Base-by-base conservation (phyloP, 2,797 vertebrate genomes). In the Pangasius djambal region DNA sequence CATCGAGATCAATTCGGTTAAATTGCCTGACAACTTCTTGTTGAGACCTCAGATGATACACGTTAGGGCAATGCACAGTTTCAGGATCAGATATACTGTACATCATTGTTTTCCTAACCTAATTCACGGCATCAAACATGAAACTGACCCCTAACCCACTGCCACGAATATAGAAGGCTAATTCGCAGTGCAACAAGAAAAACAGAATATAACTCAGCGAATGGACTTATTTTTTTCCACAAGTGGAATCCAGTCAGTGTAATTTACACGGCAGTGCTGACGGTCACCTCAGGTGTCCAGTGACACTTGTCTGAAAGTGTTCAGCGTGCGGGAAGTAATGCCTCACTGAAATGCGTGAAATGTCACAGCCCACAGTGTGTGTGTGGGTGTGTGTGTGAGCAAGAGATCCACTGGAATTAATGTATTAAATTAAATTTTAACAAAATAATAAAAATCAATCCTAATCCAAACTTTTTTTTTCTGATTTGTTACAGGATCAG, bases 261-360 rank as follows among this genome's bases (percentile, higher is more conserved):
- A 90, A 91, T 86, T 90, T 86, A 79, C 72, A 89, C 48, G 37
- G 79, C 22, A 74, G 75, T 90, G 61, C 81, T 82, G 90, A 91
- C 22, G 67, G 86, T 78, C 40, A 90, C 89, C 88, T 90, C 89
- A 65, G 86, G 86, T 85, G 85, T 90, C 86, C 88, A 85, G 84
- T 90, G 86, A 88, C 83, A 84, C 89, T 84, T 89, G 89, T 88
- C 86, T 88, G 88, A 83, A 92, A 86, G 55, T 88, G 82, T 82
- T 86, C 77, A 88, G 85, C 37, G 37, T 69, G 72, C 59, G 75
- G 74, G 83, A 90, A 84, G 55, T 84, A 89, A 89, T 86, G 61
- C 85, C 85, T 85, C 65, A 15, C 75, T 86, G 55, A 85, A 85
- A 90, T 85, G 91, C 86, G 81, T 82, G 87, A 91, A 88, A 77